Evolutionary conservation across 2,113 vertebrate genomes (phyloP), one percentile per base, ranked within the genome.

Genomic region (Eudyptes chrysolophus): DNA sequence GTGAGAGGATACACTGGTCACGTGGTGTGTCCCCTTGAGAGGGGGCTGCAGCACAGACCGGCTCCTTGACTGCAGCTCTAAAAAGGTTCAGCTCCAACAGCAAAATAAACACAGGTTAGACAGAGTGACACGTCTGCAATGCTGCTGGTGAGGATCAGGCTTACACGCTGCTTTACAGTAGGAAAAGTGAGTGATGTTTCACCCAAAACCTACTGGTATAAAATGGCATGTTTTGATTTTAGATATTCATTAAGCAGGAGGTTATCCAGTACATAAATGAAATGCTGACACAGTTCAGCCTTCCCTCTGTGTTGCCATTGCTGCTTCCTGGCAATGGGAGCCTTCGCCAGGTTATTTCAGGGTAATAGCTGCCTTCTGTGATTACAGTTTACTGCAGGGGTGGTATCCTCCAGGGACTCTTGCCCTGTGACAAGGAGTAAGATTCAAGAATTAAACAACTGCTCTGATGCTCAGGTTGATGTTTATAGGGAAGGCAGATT

Each of bases 371-470:
- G 65, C 44, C 92, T 66, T 40, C 66, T 66, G 87, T 83, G 82
- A 84, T 88, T 52, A 82, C 57, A 66, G 77, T 36, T 80, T 62
- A n/a, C 92, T 88, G 54, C 58, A 77, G 58, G 34, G 62, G 40
- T 51, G 36, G 61, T 55, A 46, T 27, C 66, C 81, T 74, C 46
- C 87, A 88, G 78, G 55, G 84, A 15, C 19, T 40, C 64, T 58
- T 83, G 81, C 48, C 78, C 38, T 75, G 55, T 75, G 85, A 94
- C 75, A 88, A 81, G 48, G 16, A 77, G 54, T 26, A 82, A 46
- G 64, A 54, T 44, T 84, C 78, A 71, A 77, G 51, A 96, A 77
- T 65, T 95, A 83, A 93, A 77, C n/a, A 90, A 48, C 84, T 36
- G n/a, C 34, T 90, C 52, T 84, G 75, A 84, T 77, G 66, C 49